Base-by-base conservation (phyloP, 2,797 vertebrate genomes). In the Hipposideros larvatus region DNA sequence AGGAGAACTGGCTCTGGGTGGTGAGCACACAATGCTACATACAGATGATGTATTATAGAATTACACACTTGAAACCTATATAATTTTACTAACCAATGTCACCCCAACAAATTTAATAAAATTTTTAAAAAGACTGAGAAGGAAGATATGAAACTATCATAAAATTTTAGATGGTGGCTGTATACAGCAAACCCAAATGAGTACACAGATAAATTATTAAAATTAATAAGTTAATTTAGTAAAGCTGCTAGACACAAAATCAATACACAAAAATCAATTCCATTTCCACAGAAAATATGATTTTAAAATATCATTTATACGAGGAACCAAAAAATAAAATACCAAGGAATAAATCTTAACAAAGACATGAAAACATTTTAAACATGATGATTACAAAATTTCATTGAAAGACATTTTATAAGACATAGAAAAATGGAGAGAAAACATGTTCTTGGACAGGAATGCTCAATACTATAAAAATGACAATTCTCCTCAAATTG, bases 181-280 rank as follows among this genome's bases (percentile, higher is more conserved):
- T 46, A 90, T 16, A 11, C 2, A 82, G 51, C 1, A 88, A 80
- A 78, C 7, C 16, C 66, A 5, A 37, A 77, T 59, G 26, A 85
- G 28, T n/a, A 55, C 9, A 63, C 34, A 85, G 26, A 77, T 65
- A 48, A 78, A 82, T 80, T 87, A 80, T 48, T 61, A 79, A 61
- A 57, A 73, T 74, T 96, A 92, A 84, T 71, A 84, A 87, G 28
- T 91, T 84, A 93, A 94, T 68, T 87, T 90, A 90, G 46, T 43
- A 87, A 41, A 15, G 9, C 57, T 63, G 1, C 63, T 68, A 66
- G 66, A 90, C 90, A 80, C 3, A 43, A 96, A 88, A 89, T 96
- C 43, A 70, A 55, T 86, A 70, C 66, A 73, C 2, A 94, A 89
- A 95, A 91, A 51, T 84, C n/a, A 95, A 84, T 71, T 63, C 31